These are phyloP conservation scores for Pseudachorutes palmiensis DNA, from an alignment of 1,140 invertebrate species.

Conservation along the genomic window DNA sequence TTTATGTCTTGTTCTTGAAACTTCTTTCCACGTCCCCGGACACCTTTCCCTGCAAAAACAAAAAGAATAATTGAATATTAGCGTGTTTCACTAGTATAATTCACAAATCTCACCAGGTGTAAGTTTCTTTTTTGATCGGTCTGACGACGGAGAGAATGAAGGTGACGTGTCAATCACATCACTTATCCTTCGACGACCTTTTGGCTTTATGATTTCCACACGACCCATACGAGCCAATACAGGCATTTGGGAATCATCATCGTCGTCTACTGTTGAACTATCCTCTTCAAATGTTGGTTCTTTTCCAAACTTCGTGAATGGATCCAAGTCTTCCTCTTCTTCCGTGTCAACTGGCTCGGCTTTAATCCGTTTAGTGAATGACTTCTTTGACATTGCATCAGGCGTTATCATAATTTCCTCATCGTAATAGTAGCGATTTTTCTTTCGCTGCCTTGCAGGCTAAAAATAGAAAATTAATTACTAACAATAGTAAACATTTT, in stretches of 20 bases:
- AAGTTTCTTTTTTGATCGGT: too few relatives aligned
- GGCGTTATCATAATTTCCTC: constrained; percentile 76
- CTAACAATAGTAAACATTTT: neutral
- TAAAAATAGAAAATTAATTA: constrained; percentile 28
- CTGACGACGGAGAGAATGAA: too few relatives aligned
- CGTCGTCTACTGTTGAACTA: neutral
- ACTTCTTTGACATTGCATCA: constrained; percentile 45
- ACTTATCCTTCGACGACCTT: too few relatives aligned
- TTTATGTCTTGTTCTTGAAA: neutral
- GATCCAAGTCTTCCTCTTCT: constrained; percentile 45
- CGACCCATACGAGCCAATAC: too few relatives aligned
- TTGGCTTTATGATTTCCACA: too few relatives aligned
- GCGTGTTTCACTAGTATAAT: neutral
- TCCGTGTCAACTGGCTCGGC: constrained; percentile 42
- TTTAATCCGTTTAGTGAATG: constrained; percentile 23
- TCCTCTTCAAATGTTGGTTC: neutral
- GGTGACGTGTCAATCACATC: too few relatives aligned
- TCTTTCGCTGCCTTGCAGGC: constrained; percentile 79
- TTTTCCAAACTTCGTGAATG: constrained; percentile 44
- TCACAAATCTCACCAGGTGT: neutral
- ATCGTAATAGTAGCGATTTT: constrained; percentile 82
- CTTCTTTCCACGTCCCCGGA: neutral
- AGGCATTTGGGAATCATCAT: neutral
- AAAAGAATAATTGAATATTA: neutral
- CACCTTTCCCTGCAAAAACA: neutral